Conservation (phyloP, 2,888 invertebrate species). For the Drosophila robusta region DNA sequence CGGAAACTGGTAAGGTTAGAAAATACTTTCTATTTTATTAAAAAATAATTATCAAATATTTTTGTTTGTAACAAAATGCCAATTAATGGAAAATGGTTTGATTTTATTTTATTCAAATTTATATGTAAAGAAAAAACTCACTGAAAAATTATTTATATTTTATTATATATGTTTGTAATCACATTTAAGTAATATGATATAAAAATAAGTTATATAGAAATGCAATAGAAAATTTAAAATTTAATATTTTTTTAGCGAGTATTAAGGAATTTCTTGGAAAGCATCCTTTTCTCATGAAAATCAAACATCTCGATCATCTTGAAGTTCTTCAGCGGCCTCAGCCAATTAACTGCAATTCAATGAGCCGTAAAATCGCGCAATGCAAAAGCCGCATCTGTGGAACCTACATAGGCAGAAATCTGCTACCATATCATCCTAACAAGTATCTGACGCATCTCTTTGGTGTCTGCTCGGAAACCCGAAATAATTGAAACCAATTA, state of each 20-base stretch:
- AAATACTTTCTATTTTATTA: too few species aligned
- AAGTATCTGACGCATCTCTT: conserved; percentile 46
- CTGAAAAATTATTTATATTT: neutral
- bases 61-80: too few species aligned
- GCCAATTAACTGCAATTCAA: conserved; percentile 75
- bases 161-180: too few species aligned
- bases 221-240: neutral
- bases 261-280: conserved; percentile 2
- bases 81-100: too few species aligned
- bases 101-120: too few species aligned
- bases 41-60: too few species aligned
- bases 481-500: conserved; percentile 82
- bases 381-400: conserved; percentile 47
- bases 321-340: conserved; percentile 12
- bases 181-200: too few species aligned
- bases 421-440: conserved; percentile 37
- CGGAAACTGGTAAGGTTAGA: too few species aligned
- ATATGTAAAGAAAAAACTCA: too few species aligned
- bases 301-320: conserved; percentile 7
- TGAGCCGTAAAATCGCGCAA: conserved; percentile 75
- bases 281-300: conserved; percentile 19
- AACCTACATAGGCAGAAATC: conserved; percentile 17
- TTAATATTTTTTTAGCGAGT: neutral
- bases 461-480: conserved; percentile 65
- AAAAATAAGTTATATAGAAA: neutral